Evolutionary conservation across 2,888 invertebrate genomes (phyloP), one percentile per base, ranked within the genome.

Genomic region (Dasypolia templi): DNA sequence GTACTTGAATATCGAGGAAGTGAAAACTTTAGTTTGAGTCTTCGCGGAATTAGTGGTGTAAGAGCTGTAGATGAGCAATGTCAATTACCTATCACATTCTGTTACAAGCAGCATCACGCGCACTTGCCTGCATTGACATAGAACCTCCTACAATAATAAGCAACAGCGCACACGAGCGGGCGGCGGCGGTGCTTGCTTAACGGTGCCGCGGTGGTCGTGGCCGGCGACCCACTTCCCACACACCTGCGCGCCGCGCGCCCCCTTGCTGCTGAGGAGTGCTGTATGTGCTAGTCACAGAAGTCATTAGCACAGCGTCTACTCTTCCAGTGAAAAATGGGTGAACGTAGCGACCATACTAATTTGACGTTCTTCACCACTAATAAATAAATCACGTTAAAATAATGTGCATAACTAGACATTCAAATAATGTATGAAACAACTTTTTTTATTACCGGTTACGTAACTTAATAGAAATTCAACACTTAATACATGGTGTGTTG

Each of bases 201-300:
- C 32, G 65, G 11, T 62, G n/a, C n/a, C n/a, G n/a, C n/a, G 75
- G 19, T n/a, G 12, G n/a, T n/a, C 35, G 4, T 7, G 4, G 11
- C 5, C 42, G 32, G 19, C 53, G 81, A 76, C 81, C 81, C 53
- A 80, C 73, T 81, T 81, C 81, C 76, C 81, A 81, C 81, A 81
- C 58, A 32, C 46, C 44, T 32, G 61, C 11, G 72, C 29, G 44
- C 32, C 51, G 35, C 53, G 32, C 35, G 35, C 35, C 35, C 6
- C 35, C 39, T 7, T 39, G 22, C 66, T 29, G 39, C 42, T 29
- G 22, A 66, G 17, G 29, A 66, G 29, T 58, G 11, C 39, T 42
- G 17, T 51, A 51, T 17, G 26, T 39, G 39, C 49, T 64, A 35
- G 5, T 66, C 29, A 29, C 35, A 12, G 9, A 22, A 65, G 2